These are phyloP conservation scores for Macrosteles quadrilineatus DNA, from an alignment of 1,140 invertebrate genomes.

Conservation along the genomic window DNA sequence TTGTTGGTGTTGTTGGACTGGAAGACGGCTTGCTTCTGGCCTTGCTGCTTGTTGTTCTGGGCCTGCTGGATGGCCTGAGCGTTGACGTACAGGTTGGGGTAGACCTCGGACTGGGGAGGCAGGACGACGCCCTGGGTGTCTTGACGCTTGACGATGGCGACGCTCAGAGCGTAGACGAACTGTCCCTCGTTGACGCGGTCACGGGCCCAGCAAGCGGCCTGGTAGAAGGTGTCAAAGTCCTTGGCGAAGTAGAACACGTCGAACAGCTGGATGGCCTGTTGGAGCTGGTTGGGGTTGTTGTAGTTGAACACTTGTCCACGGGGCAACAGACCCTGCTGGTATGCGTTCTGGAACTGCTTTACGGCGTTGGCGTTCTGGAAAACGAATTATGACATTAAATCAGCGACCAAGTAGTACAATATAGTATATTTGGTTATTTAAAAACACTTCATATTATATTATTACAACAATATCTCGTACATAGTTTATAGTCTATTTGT, in stretches of 20 bases:
- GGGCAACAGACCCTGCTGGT: constrained; percentile 57
- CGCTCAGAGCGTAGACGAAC: constrained; percentile 62
- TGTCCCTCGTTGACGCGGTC: constrained; percentile 62
- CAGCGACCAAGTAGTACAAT: neutral
- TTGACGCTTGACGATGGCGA: constrained; percentile 60
- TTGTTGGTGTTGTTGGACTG: constrained; percentile 19
- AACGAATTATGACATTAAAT: neutral
- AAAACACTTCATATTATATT: neutral
- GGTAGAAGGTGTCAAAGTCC: constrained; percentile 47
- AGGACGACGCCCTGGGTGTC: constrained; percentile 62
- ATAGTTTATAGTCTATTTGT: neutral
- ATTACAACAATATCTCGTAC: neutral
- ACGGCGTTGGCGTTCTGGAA: constrained; percentile 57
- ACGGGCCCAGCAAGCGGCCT: constrained; percentile 63
- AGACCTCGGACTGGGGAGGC: constrained; percentile 68
- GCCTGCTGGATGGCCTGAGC: constrained; percentile 5
- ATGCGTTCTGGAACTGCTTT: constrained; percentile 58
- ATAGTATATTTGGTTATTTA: neutral
- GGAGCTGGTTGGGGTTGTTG: constrained; percentile 58
- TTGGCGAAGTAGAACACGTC: constrained; percentile 69
- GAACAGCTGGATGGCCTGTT: constrained; percentile 64
- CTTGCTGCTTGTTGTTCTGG: constrained; percentile 10
- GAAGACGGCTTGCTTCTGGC: neutral
- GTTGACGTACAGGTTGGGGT: constrained; percentile 62
- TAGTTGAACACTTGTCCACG: constrained; percentile 63